phyloP scores from a whole-genome alignment of 2,888 invertebrate species.

The Lithophane ornitopus region DNA sequence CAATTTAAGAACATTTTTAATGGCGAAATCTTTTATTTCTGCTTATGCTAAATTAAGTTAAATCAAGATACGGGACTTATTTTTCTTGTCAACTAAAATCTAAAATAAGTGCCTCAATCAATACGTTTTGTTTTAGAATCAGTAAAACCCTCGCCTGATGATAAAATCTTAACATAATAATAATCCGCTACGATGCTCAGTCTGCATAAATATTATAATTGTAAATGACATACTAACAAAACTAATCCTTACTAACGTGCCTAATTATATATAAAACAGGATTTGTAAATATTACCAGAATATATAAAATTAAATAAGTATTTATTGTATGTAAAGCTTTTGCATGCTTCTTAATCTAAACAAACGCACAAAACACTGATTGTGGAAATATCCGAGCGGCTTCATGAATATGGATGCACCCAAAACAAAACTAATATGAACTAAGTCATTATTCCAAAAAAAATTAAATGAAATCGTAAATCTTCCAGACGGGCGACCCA shows the following conservation, averaged over 20 bases:
- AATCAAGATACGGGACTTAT: too few species aligned
- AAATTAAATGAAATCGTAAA: neutral
- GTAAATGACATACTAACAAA: constrained; percentile 22
- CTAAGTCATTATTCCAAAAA: neutral
- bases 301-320: neutral
- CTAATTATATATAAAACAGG: neutral
- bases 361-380: constrained; percentile 38
- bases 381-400: constrained; percentile 14
- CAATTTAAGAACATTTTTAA: too few species aligned
- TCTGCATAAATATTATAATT: neutral
- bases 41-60: too few species aligned
- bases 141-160: constrained; percentile 35
- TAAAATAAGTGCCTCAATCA: neutral
- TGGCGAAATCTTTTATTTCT: too few species aligned
- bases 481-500: constrained; percentile 85
- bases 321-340: constrained; percentile 5
- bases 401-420: constrained; percentile 31
- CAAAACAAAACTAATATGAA: constrained; percentile 34
- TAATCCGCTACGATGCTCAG: constrained; percentile 18
- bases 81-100: too few species aligned
- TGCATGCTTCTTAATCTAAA: constrained; percentile 37
- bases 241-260: constrained; percentile 37
- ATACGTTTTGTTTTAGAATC: neutral
- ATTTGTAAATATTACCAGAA: constrained; percentile 9
- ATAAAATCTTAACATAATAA: constrained; percentile 13